A percentile compares a stretch with the other conserved stretches of the same genome.
Conservation (phyloP, 1,140 invertebrate genomes). For the Brachionus rotundiformis region DNA sequence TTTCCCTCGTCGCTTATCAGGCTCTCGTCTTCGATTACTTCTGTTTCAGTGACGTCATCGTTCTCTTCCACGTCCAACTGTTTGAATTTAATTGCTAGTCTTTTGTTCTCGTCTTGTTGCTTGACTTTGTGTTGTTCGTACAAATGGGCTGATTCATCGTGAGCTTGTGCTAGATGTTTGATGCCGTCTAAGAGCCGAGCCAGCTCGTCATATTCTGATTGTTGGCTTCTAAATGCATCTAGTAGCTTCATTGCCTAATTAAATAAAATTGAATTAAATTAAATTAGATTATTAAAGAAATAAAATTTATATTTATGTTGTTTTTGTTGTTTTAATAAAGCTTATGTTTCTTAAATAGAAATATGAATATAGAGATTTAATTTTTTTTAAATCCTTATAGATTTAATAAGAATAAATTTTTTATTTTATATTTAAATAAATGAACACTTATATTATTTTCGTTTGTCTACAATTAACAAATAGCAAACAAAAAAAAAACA, state of each 20-base stretch:
- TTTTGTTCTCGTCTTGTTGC: slow-evolving; percentile 26
- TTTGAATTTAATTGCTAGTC: not conserved
- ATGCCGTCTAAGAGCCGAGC: not conserved
- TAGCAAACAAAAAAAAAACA: not conserved
- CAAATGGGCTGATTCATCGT: not conserved
- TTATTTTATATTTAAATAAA: not conserved
- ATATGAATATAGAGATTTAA: not conserved
- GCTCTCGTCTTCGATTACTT: slow-evolving; percentile 57
- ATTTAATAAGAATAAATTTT: not conserved
- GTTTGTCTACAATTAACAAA: too few species aligned
- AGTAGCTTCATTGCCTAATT: slow-evolving; percentile 21
- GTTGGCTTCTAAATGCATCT: not conserved
- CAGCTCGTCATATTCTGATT: not conserved
- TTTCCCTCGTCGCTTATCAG: slow-evolving; percentile 55
- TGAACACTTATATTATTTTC: too few species aligned
- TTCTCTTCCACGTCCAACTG: not conserved
- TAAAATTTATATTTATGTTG: not conserved
- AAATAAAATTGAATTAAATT: too few species aligned
- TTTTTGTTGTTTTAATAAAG: not conserved
- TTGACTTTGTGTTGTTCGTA: not conserved
- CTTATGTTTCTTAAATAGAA: too few species aligned
- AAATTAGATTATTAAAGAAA: not conserved
- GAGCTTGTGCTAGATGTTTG: not conserved
- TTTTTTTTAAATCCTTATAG: not conserved
- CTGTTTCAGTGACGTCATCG: slow-evolving; percentile 22